Conservation (phyloP, 2,797 vertebrate genomes). For the Alca torda region DNA sequence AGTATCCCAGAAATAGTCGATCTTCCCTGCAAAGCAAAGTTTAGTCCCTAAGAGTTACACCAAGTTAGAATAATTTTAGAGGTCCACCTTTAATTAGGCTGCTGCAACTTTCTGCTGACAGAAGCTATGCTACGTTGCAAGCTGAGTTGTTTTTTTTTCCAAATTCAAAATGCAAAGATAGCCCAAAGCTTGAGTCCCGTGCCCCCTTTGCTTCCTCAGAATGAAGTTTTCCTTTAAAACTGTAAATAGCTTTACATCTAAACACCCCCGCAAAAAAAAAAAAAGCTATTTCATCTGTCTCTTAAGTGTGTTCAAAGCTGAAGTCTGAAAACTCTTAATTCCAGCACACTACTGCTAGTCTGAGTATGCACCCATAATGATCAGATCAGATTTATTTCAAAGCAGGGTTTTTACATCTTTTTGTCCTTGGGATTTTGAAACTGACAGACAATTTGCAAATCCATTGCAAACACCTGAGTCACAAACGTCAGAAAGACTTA, state of each 20-base stretch:
- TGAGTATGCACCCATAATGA: background rate
- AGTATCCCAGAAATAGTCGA: background rate
- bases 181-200: background rate
- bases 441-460: background rate
- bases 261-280: background rate
- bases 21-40: background rate
- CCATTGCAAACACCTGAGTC: background rate
- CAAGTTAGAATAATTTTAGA: background rate
- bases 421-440: background rate
- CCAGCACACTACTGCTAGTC: background rate
- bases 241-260: background rate
- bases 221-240: background rate
- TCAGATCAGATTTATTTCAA: background rate
- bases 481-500: background rate
- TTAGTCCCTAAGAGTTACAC: background rate
- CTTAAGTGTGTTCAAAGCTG: background rate
- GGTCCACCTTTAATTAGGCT: background rate
- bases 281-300: background rate
- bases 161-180: background rate
- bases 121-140: background rate
- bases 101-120: background rate
- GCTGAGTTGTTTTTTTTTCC: fast-evolving
- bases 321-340: background rate
- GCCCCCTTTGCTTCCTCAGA: background rate
- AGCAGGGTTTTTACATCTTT: background rate